Conservation (phyloP, 2,797 vertebrate species). For the Danio jaintianensis region DNA sequence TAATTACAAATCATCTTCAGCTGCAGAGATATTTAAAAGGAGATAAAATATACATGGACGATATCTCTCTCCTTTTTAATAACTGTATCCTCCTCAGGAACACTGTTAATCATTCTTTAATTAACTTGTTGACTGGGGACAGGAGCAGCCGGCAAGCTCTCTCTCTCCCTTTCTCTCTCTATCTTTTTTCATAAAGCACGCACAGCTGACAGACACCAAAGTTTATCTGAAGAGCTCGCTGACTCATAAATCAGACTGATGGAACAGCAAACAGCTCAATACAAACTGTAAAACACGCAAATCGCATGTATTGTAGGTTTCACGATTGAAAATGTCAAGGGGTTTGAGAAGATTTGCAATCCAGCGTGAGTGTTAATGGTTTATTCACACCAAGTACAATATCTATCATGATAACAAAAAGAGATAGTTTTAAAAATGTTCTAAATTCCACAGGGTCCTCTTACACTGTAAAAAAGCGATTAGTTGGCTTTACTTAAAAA, state of each 20-base stretch:
- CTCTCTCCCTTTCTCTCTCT: slow-evolving; percentile 21
- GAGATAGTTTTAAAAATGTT: too few species aligned
- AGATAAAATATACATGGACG: slow-evolving; percentile 65
- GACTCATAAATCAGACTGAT: slow-evolving; percentile 62
- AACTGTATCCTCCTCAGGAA: slow-evolving; percentile 69
- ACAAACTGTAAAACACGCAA: not conserved
- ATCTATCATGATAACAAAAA: too few species aligned
- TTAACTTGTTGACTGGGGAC: slow-evolving; percentile 85
- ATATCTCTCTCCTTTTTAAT: slow-evolving; percentile 73
- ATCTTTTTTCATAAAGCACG: slow-evolving; percentile 63
- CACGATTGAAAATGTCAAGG: not conserved
- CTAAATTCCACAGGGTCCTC: too few species aligned
- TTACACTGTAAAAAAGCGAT: too few species aligned
- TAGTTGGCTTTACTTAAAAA: too few species aligned
- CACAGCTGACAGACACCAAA: slow-evolving; percentile 54
- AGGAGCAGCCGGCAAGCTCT: slow-evolving; percentile 55
- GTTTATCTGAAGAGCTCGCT: slow-evolving; percentile 68
- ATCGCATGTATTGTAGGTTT: not conserved
- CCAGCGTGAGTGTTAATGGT: too few species aligned
- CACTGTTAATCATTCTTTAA: slow-evolving; percentile 84
- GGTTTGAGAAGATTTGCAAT: not conserved
- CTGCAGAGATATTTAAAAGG: slow-evolving; percentile 69
- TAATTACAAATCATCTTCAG: slow-evolving; percentile 73
- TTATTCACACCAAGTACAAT: too few species aligned
- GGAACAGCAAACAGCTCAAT: slow-evolving; percentile 54